A percentile compares a stretch with the other conserved stretches of the same genome.
Evolutionary conservation across 2,888 invertebrate genomes (phyloP).

Genomic region (Mythimna vitellina): DNA sequence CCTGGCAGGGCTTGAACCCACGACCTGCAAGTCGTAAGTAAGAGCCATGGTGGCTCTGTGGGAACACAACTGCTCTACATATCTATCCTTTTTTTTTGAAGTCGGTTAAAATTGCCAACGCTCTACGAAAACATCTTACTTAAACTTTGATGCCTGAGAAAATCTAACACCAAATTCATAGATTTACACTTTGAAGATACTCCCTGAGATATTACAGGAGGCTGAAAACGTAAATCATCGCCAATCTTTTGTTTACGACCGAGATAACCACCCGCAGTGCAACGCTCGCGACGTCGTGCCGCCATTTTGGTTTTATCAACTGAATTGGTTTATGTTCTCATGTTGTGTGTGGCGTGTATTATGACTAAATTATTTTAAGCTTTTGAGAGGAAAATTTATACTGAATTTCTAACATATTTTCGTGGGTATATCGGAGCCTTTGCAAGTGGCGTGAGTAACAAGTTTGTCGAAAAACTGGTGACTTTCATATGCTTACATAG

Average conservation of each 20-base stretch:
- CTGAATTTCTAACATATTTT: neutral
- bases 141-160: neutral
- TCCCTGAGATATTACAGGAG: conserved; percentile 48
- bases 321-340: conserved; percentile 48
- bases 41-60: no score
- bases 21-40: no score
- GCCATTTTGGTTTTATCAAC: conserved; percentile 52
- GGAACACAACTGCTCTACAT: no score
- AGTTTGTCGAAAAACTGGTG: neutral
- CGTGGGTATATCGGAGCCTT: no score
- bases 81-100: no score
- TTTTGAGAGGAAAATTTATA: conserved; percentile 9
- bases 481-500: neutral
- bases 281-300: conserved; percentile 32
- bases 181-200: conserved; percentile 43
- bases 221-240: conserved; percentile 70
- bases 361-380: conserved; percentile 40
- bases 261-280: conserved; percentile 64
- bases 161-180: conserved; percentile 22
- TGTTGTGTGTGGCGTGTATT: conserved; percentile 22
- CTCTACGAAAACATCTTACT: neutral
- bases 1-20: no score
- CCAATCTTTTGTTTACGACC: conserved; percentile 76
- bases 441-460: neutral
- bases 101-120: neutral